A percentile compares a stretch with the other conserved stretches of the same genome.
These are phyloP conservation scores for Agriopis leucophaearia DNA, from an alignment of 2,888 invertebrate genomes.

Conservation along the genomic window DNA sequence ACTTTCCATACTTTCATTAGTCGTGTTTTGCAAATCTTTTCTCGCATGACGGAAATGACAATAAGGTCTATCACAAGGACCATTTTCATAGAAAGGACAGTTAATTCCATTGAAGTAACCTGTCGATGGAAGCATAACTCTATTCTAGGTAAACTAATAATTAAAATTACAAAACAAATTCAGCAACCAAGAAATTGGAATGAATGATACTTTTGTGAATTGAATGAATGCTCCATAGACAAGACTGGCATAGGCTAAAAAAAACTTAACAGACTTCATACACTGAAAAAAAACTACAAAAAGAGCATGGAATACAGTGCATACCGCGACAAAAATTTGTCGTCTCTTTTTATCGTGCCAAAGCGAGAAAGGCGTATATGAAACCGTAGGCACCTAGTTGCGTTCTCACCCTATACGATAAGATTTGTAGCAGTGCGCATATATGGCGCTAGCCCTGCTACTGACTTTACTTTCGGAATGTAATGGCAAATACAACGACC, in stretches of 20 bases:
- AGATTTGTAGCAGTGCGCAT: too few species aligned
- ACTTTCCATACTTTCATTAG: conserved; percentile 77
- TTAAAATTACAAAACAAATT: conserved; percentile 47
- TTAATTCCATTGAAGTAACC: conserved; percentile 94
- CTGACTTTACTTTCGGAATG: too few species aligned
- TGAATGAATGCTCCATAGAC: background rate
- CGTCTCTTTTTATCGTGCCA: too few species aligned
- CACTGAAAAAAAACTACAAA: too few species aligned
- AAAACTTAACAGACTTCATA: too few species aligned
- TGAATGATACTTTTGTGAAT: conserved; percentile 3
- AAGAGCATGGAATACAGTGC: too few species aligned
- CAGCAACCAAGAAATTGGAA: conserved; percentile 21
- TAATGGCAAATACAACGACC: too few species aligned
- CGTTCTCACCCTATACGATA: too few species aligned
- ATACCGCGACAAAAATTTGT: too few species aligned
- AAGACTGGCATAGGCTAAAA: background rate
- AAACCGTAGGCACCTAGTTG: too few species aligned
- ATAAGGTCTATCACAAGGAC: conserved; percentile 94
- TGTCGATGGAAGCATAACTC: conserved; percentile 94
- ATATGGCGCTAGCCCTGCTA: too few species aligned
- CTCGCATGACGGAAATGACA: conserved; percentile 96
- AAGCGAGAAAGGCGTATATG: too few species aligned
- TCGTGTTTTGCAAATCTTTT: conserved; percentile 86
- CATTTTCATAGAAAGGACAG: conserved; percentile 94
- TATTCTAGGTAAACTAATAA: conserved; percentile 27